Percentiles rank a stretch among this genome's conserved stretches.
Evolutionary conservation across 2,797 vertebrate genomes (phyloP).

Genomic region (Centropyge bicolor): DNA sequence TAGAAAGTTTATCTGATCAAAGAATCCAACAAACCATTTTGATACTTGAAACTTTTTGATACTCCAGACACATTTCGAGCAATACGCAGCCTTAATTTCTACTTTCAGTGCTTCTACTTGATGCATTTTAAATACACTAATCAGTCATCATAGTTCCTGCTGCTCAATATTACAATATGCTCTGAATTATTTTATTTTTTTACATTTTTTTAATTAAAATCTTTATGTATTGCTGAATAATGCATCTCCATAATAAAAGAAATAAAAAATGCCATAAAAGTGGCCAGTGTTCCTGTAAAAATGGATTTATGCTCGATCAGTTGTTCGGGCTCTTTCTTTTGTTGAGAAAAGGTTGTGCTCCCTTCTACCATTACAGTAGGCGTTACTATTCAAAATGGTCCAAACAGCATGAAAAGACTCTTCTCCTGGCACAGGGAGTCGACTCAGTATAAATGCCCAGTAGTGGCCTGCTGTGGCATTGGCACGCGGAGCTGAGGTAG

Average conservation of each 20-base stretch:
- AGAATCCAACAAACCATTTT: not conserved
- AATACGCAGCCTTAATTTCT: not conserved
- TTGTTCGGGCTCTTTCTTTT: slow-evolving; percentile 19
- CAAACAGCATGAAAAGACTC: slow-evolving; percentile 58
- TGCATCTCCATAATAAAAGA: not conserved
- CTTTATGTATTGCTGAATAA: slow-evolving; percentile 1
- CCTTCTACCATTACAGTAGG: slow-evolving; percentile 23
- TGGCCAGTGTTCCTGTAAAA: not conserved
- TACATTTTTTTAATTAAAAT: not conserved
- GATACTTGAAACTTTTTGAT: not conserved
- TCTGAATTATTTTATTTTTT: not conserved
- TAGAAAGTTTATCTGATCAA: not conserved
- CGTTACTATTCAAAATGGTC: slow-evolving; percentile 42
- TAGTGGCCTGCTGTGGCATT: slow-evolving; percentile 73
- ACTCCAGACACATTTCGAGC: not conserved
- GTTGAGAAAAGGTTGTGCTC: slow-evolving; percentile 27
- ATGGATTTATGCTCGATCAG: not conserved
- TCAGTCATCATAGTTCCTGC: not conserved
- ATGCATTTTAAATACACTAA: slow-evolving; percentile 7
- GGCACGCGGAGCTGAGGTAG: slow-evolving; percentile 76
- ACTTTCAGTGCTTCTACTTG: not conserved
- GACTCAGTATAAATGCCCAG: slow-evolving; percentile 69
- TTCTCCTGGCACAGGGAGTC: slow-evolving; percentile 61
- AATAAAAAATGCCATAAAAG: not conserved
- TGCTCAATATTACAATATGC: not conserved